Base-by-base conservation (phyloP, 1,140 invertebrate species). In the Drosophila littoralis region DNA sequence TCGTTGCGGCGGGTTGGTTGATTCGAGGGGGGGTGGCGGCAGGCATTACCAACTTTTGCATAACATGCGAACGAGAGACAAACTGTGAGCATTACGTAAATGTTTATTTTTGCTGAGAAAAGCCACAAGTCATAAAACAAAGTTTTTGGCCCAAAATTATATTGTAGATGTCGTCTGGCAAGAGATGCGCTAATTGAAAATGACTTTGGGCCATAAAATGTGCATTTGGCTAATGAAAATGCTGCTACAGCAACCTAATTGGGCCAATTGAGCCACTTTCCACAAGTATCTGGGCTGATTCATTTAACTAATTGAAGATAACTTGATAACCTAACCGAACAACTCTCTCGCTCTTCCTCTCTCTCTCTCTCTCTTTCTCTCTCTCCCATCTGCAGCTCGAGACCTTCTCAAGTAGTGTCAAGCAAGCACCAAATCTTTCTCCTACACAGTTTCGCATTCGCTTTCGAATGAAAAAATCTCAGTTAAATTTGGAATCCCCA, bases 21-120 rank as follows among this genome's bases (percentile, higher is more conserved):
- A 17, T 1, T 17, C 17, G 32, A n/a, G n/a, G 10, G 15, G 32
- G 28, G 32, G 33, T 68, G 48, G 45, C 75, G 28, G 36, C 22
- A 61, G 48, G 45, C 75, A 71, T 88, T 80, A 80, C 77, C 64
- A 75, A 83, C 83, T 89, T 89, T 88, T 77, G 80, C 83, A 84
- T 84, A 80, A 89, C 77, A 85, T 67, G 60, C 70, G 43, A 68
- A 73, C 57, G 43, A 61, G 63, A 71, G 61, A 80, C 74, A 75
- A 79, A 79, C 83, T 83, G 82, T 77, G 51, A 68, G 83, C 65
- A 89, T 88, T 84, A 89, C 84, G 51, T 70, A 83, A 89, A 88
- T 88, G 85, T 88, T 86, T 86, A 86, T 86, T 83, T 86, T 77
- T 67, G 32, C 12, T 45, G 79, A 55, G 36, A 13, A 52, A 79